Base-by-base conservation (phyloP, 2,797 vertebrate species). In the Siniperca undulata region DNA sequence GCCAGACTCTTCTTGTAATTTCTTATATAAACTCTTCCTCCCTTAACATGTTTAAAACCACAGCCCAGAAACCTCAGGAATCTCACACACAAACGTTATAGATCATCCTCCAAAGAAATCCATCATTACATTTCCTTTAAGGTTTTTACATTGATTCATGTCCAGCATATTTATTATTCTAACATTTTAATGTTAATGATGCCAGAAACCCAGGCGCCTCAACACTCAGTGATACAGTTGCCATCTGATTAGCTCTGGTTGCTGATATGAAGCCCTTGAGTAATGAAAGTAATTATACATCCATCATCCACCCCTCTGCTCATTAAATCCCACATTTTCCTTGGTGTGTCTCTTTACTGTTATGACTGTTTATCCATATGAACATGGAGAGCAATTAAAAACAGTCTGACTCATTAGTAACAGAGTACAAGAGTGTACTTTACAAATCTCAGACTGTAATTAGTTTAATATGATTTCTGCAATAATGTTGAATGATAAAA, bases 1-100 rank as follows among this genome's bases (percentile, higher is more conserved):
- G 70, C 87, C 86, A 84, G 60, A 73, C 46, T 71, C 34, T n/a
- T 80, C 78, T 73, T 8, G 11, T 79, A 68, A 82, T 73, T 82
- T 64, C 11, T 80, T 74, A 64, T 42, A 53, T 62, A 83, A 90
- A 77, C 67, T 67, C 74, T 72, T 76, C 79, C 76, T 69, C 68
- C 64, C 58, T 75, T n/a, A 76, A 62, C 71, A 68, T 70, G 75
- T 79, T 69, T 34, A 17, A 84, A 86, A 84, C 85, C 70, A 71
- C 74, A 72, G 73, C 55, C 61, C 73, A 56, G 30, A 75, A 76
- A 65, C 67, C 77, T 65, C 74, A 58, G 36, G 59, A 70, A 40
- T 59, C 16, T 70, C 40, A 48, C 52, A 58, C 64, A 61, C 48
- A 70, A 72, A 79, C 67, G 61, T 67, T n/a, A 66, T 19, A 76